Evolutionary conservation across 2,113 vertebrate species (phyloP), one percentile per base, ranked within the genome.

Genomic region (Dromaius novaehollandiae): DNA sequence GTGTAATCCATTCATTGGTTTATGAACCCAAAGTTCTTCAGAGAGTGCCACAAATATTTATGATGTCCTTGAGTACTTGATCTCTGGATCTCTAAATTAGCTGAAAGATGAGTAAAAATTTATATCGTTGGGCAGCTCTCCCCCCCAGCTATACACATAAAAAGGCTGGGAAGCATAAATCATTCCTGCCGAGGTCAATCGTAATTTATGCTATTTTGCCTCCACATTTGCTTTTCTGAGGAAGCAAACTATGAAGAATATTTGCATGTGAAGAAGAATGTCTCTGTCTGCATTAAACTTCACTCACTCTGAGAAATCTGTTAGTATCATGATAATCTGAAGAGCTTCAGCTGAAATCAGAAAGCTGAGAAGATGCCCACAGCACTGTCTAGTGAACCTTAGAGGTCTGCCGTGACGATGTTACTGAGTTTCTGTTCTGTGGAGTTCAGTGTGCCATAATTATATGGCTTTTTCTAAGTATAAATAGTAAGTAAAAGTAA

Each of bases 121-220:
- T 65, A 95, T 96, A 70, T 20, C 94, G 46, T 76, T 60, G 95
- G 94, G 94, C 91, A 94, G 61, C 28, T 96, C 78, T 11, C 79
- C 90, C 94, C 94, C 51, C 83, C 97, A 91, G 73, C 81, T 95
- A 81, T 38, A 51, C 11, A 38, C 93, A 89, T 78, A 38, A 95
- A 92, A 73, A 87, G 40, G 38, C 64, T 96, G 79, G 94, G 95
- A 77, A 97, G n/a, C 64, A 94, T 93, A 90, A 94, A 82, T 92
- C 96, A 89, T 95, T 94, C 53, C 77, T 96, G 32, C 83, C 94
- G 92, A 94, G 96, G 92, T 94, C 92, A 96, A 58, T 95, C 63
- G 78, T 96, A 93, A 97, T 90, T 86, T 96, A 76, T 96, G 84
- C 48, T 93, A 25, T 95, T 95, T 97, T 96, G 50, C 28, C 82